Percentiles rank a stretch among this genome's conserved stretches.
Conservation (phyloP, 2,113 vertebrate genomes). For the Onychostoma macrolepis region DNA sequence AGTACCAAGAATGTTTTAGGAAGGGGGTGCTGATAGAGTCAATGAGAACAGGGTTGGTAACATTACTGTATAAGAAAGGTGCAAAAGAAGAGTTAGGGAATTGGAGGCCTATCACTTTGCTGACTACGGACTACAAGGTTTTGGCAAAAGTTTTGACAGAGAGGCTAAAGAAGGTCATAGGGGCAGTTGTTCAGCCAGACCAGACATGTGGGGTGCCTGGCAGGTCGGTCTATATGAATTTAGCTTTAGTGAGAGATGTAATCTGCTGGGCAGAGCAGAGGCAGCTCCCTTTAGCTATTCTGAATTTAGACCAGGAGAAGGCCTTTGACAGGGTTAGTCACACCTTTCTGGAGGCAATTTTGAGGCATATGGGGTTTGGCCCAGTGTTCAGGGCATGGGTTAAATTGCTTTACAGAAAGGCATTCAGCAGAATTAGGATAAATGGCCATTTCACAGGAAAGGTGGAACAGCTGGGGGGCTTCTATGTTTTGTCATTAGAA, state of each 20-base stretch:
- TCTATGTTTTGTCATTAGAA: neutral
- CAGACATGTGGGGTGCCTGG: neutral
- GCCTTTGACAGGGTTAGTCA: constrained; percentile 25
- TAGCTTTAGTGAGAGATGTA: neutral
- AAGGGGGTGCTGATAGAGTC: neutral
- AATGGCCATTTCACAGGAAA: neutral
- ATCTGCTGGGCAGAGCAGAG: neutral
- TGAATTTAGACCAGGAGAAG: constrained; percentile 28
- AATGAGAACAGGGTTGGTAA: neutral
- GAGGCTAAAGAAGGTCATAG: no score
- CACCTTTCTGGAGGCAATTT: neutral
- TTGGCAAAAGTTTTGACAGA: constrained; percentile 2
- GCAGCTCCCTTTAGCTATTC: neutral
- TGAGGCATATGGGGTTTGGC: neutral
- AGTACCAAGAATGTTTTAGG: neutral
- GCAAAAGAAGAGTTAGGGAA: neutral
- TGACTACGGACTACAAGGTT: neutral
- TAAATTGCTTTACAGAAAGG: neutral
- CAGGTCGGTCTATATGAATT: neutral
- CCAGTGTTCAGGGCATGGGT: neutral
- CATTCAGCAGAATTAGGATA: neutral
- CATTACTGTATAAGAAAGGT: neutral
- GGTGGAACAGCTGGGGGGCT: constrained; percentile 10
- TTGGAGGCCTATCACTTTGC: constrained; percentile 4
- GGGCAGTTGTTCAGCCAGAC: neutral